A percentile compares a stretch with the other conserved stretches of the same genome.
These are phyloP conservation scores for Macroglossus sobrinus DNA, from an alignment of 2,113 vertebrate species.

Conservation along the genomic window DNA sequence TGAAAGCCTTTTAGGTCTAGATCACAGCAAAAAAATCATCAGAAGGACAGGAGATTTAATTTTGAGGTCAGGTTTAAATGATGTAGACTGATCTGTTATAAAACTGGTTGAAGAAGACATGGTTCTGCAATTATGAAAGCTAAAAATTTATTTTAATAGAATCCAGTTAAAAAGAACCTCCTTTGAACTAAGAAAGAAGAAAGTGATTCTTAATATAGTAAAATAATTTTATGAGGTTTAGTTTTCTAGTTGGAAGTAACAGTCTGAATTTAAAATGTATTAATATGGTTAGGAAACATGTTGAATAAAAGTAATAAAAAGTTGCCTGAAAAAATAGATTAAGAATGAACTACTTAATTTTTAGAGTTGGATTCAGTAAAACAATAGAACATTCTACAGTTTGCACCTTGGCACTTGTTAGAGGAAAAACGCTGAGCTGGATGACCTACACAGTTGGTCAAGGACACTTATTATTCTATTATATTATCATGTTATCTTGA, in stretches of 20 bases:
- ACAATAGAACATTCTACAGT: background rate
- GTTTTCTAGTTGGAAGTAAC: background rate
- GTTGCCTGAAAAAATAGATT: background rate
- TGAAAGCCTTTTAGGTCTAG: background rate
- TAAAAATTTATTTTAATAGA: slow-evolving; percentile 25
- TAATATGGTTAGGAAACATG: background rate
- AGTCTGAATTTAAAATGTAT: background rate
- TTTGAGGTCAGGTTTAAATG: slow-evolving; percentile 41
- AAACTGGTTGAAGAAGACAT: background rate
- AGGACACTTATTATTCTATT: background rate
- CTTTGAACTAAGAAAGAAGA: background rate
- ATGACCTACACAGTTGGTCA: background rate
- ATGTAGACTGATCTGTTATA: background rate
- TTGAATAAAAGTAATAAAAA: background rate
- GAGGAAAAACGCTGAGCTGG: background rate
- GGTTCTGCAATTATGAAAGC: background rate
- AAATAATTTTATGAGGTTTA: slow-evolving; percentile 29
- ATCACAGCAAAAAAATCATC: slow-evolving; percentile 19
- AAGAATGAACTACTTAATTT: background rate
- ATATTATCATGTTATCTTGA: background rate
- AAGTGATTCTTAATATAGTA: slow-evolving; percentile 11
- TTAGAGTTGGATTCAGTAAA: background rate
- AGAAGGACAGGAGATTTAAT: background rate
- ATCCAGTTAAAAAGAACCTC: background rate
- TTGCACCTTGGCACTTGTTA: background rate